These are phyloP conservation scores for Dolichoris vasculosae DNA, from an alignment of 1,140 invertebrate genomes.

Conservation along the genomic window DNA sequence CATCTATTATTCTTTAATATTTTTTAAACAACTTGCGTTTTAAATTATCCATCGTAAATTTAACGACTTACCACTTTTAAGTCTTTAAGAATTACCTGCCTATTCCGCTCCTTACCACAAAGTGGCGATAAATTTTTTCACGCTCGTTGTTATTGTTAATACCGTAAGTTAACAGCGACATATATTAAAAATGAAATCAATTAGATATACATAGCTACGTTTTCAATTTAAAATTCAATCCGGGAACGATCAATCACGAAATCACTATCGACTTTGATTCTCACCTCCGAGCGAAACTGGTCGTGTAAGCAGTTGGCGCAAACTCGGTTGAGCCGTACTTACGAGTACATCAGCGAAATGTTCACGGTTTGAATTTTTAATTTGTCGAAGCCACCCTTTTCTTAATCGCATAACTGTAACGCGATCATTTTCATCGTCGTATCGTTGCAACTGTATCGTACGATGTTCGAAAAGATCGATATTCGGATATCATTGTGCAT, in stretches of 20 bases:
- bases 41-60: slow-evolving; percentile 27
- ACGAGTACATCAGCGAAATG: background rate
- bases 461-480: background rate
- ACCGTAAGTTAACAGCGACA: background rate
- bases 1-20: background rate
- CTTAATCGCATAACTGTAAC: slow-evolving; percentile 4
- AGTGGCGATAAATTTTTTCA: slow-evolving; percentile 28
- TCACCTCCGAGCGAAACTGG: background rate
- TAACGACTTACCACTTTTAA: background rate
- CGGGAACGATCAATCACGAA: slow-evolving; percentile 26
- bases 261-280: slow-evolving; percentile 27
- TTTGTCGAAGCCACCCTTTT: background rate
- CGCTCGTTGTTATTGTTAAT: background rate
- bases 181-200: slow-evolving; percentile 46
- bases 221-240: slow-evolving; percentile 22
- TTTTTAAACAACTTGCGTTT: background rate
- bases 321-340: background rate
- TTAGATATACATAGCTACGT: background rate
- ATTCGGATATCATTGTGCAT: background rate
- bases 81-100: background rate
- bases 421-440: background rate
- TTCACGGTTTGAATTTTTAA: background rate
- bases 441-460: background rate
- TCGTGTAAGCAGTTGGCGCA: background rate
- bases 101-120: background rate